Percentiles rank a stretch among this genome's conserved stretches.
Evolutionary conservation across 2,113 vertebrate species (phyloP).

Genomic region (Petromus typicus): DNA sequence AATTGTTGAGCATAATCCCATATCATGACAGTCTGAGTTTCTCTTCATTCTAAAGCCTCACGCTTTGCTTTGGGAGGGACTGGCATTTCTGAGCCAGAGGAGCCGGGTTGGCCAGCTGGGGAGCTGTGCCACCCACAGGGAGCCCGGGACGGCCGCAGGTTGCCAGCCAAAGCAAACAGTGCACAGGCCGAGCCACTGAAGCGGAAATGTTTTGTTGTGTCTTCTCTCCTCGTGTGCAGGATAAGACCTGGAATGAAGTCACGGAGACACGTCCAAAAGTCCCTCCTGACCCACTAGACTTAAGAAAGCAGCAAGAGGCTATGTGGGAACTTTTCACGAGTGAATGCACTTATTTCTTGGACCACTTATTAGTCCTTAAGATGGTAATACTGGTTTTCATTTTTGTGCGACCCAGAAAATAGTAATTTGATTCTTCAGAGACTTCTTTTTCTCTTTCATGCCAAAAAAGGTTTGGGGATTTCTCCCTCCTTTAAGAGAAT

Average conservation of each 20-base stretch:
- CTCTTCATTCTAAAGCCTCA: neutral
- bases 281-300: conserved; percentile 75
- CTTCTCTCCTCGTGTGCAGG: conserved; percentile 82
- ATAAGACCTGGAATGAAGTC: conserved; percentile 91
- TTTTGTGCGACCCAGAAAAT: conserved; percentile 34
- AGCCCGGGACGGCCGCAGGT: neutral
- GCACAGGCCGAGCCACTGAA: neutral
- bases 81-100: neutral
- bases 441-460: neutral
- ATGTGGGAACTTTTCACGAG: conserved; percentile 96
- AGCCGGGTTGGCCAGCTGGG: neutral
- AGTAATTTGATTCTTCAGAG: conserved; percentile 27
- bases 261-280: conserved; percentile 84
- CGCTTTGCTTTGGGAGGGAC: accelerated
- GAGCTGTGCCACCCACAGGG: neutral
- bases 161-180: neutral
- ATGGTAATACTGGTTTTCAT: conserved; percentile 86
- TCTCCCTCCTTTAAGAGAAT: neutral
- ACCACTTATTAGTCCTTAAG: conserved; percentile 96
- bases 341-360: conserved; percentile 96
- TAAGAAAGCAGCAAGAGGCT: conserved; percentile 89
- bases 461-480: neutral
- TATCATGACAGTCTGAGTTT: neutral
- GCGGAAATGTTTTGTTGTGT: conserved; percentile 58
- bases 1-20: neutral